phyloP scores from a whole-genome alignment of 2,113 vertebrate species.

The Onychorhynchus coronatus region DNA sequence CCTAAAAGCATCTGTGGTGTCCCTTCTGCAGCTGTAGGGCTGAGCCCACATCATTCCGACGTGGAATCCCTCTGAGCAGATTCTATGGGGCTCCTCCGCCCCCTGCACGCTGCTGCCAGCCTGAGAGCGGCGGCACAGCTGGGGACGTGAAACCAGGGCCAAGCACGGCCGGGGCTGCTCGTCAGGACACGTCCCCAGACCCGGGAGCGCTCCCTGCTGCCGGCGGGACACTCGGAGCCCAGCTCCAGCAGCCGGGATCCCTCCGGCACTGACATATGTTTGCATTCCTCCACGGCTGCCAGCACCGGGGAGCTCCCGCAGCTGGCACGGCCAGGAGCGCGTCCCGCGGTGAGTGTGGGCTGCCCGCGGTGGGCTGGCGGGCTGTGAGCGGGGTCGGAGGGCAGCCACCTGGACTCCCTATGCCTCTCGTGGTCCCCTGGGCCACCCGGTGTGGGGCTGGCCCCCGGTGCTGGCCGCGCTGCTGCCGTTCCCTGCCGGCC shows the following conservation, averaged over 20 bases:
- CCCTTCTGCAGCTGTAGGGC: background rate
- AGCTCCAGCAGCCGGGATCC: background rate
- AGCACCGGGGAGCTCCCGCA: background rate
- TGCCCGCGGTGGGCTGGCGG: background rate
- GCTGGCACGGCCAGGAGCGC: background rate
- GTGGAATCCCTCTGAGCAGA: background rate
- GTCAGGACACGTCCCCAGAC: background rate
- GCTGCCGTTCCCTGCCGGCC: background rate
- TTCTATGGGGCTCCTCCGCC: background rate
- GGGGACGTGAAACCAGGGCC: background rate
- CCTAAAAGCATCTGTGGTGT: background rate
- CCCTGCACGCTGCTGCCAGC: background rate
- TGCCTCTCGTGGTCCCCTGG: background rate
- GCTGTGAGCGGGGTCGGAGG: background rate
- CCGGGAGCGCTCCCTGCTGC: background rate
- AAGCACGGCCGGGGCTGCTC: background rate
- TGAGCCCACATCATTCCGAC: background rate
- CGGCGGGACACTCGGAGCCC: background rate
- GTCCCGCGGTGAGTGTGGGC: rapidly evolving
- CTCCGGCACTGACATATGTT: background rate
- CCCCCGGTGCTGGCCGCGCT: rapidly evolving
- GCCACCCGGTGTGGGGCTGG: background rate
- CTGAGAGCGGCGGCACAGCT: rapidly evolving
- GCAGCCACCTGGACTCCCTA: background rate
- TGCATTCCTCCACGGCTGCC: background rate